A percentile compares a stretch with the other conserved stretches of the same genome.
phyloP scores from a whole-genome alignment of 2,797 vertebrate genomes.

The Malurus leucopterus region DNA sequence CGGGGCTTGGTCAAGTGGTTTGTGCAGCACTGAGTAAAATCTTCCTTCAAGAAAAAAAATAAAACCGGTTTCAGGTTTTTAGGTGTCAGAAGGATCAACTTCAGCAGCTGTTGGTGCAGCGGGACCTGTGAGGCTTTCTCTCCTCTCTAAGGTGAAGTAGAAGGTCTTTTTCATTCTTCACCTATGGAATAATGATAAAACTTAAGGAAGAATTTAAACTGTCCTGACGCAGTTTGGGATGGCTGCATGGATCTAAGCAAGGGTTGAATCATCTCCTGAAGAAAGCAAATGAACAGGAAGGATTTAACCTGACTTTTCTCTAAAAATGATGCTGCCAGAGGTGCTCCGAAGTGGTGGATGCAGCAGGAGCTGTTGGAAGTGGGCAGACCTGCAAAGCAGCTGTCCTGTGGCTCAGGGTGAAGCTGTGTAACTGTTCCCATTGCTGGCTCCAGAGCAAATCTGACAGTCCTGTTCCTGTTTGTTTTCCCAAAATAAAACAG shows the following conservation, averaged over 20 bases:
- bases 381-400: background rate
- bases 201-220: background rate
- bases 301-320: background rate
- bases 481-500: background rate
- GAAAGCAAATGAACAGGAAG: background rate
- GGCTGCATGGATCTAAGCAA: background rate
- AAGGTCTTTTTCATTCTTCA: background rate
- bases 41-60: background rate
- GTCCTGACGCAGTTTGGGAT: background rate
- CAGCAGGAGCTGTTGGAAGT: background rate
- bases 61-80: background rate
- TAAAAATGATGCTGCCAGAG: background rate
- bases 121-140: background rate
- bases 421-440: background rate
- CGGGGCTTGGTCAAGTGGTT: background rate
- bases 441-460: background rate
- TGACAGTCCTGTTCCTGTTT: background rate
- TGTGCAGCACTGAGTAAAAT: background rate
- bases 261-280: background rate
- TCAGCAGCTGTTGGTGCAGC: background rate
- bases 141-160: background rate
- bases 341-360: background rate
- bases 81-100: background rate
- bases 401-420: rapidly evolving
- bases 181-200: background rate